Conservation (phyloP, 2,113 vertebrate species). For the Nerophis ophidion region DNA sequence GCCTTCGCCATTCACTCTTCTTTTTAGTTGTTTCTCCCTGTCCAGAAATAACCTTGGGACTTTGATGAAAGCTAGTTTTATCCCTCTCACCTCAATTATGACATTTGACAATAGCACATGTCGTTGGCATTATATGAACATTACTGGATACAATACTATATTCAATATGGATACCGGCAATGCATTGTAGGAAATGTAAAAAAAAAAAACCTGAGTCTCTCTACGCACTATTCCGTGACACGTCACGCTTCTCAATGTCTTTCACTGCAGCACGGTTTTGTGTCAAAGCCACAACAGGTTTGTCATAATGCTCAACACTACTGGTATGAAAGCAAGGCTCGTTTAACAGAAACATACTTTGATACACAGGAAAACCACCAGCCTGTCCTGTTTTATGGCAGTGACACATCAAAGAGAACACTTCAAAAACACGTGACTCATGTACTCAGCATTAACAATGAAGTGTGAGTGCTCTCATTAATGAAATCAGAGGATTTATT, state of each 20-base stretch:
- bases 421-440: conserved; percentile 13
- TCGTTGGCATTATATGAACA: too few species aligned
- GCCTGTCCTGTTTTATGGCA: conserved; percentile 17
- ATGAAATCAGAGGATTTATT: conserved; percentile 9
- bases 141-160: too few species aligned
- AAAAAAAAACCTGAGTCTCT: too few species aligned
- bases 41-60: too few species aligned
- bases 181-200: too few species aligned
- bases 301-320: conserved; percentile 13
- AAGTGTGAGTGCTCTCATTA: conserved; percentile 4
- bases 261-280: background rate
- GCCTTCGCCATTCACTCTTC: too few species aligned
- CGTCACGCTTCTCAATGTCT: background rate
- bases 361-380: conserved; percentile 42
- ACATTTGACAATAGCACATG: too few species aligned
- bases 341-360: conserved; percentile 36
- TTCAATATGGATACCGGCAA: too few species aligned
- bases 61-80: too few species aligned
- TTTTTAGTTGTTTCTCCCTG: too few species aligned
- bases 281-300: conserved; percentile 23
- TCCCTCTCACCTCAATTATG: too few species aligned
- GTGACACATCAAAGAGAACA: conserved; percentile 32
- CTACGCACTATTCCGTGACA: too few species aligned
- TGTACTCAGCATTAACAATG: conserved; percentile 10
- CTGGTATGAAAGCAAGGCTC: conserved; percentile 27